Evolutionary conservation across 2,797 vertebrate genomes (phyloP), one percentile per base, ranked within the genome.

Genomic region (Distichodus sexfasciatus): DNA sequence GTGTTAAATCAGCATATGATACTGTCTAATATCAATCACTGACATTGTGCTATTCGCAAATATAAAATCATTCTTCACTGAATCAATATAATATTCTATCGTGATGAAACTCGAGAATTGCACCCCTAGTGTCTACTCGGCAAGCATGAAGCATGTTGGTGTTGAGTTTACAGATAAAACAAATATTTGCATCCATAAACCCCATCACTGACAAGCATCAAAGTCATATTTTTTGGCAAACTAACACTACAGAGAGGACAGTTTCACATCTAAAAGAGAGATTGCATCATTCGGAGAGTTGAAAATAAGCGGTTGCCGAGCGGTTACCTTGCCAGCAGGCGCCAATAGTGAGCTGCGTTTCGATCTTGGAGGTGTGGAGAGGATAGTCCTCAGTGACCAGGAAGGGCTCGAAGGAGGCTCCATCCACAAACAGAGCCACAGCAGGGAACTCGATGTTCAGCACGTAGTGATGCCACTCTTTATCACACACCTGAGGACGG

Each of bases 291-390:
- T 64, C 31, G 14, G 3, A 43, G 3, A n/a, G 10, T 3, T 19
- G 24, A 51, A 50, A 65, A 54, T 40, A 59, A 51, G 65, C 51
- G 28, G 33, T 57, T 63, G 47, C 33, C 0, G 1, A 0, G 61
- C 21, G 51, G n/a, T n/a, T 92, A 99, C 97, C 97, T 96, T 99
- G 96, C 96, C 97, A 99, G 81, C 97, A 99, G 0, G 96, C 97
- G 23, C 97, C 97, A 2, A 99, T 92, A 35, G 97, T 94, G 4
- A 99, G 94, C 88, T 98, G 96, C 0, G 93, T 93, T 76, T 96
- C 92, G 12, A 95, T 93, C 87, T 86, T 94, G 64, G 95, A 92
- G 4, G 94, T 80, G 23, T 96, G 97, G 24, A 99, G 93, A 0
- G 97, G 97, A 76, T 96, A 96, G 78, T 99, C 97, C 74, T 99